These are phyloP conservation scores for Ceyx erithaca DNA, from an alignment of 2,797 vertebrate species.

Conservation along the genomic window DNA sequence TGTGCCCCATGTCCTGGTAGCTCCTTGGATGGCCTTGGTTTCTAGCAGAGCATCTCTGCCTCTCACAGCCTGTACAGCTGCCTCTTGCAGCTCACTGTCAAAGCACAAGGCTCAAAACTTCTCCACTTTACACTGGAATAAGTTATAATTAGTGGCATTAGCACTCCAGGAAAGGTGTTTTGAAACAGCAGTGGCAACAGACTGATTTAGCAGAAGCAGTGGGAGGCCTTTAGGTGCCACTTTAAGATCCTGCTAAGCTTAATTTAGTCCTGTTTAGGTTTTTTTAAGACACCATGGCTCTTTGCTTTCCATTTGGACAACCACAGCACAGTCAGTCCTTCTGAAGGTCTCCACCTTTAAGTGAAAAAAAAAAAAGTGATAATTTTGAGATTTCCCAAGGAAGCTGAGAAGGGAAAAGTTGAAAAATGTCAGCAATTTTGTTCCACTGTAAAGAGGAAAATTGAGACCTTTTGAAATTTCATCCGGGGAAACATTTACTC, in stretches of 20 bases:
- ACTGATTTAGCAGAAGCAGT: background rate
- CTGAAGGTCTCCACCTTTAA: background rate
- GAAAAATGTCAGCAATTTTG: conserved; percentile 29
- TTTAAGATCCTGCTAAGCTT: background rate
- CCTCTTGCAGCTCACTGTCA: background rate
- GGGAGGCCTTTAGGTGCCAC: background rate
- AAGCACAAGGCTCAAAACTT: background rate
- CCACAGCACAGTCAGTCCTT: background rate
- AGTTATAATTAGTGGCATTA: background rate
- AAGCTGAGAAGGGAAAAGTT: background rate
- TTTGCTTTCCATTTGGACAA: background rate
- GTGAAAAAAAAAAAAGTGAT: background rate
- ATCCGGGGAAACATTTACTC: background rate
- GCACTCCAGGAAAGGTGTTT: background rate
- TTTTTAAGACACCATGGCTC: background rate
- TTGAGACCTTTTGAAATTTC: background rate
- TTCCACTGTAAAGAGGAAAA: background rate
- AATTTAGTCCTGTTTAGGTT: background rate
- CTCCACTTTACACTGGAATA: background rate
- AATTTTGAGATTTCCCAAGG: background rate
- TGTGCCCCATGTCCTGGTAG: background rate
- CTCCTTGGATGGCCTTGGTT: background rate
- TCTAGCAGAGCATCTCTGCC: background rate
- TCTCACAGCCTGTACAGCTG: background rate
- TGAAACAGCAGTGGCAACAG: background rate